phyloP scores from a whole-genome alignment of 1,140 invertebrate genomes.

The Dolichoris vasculosae region DNA sequence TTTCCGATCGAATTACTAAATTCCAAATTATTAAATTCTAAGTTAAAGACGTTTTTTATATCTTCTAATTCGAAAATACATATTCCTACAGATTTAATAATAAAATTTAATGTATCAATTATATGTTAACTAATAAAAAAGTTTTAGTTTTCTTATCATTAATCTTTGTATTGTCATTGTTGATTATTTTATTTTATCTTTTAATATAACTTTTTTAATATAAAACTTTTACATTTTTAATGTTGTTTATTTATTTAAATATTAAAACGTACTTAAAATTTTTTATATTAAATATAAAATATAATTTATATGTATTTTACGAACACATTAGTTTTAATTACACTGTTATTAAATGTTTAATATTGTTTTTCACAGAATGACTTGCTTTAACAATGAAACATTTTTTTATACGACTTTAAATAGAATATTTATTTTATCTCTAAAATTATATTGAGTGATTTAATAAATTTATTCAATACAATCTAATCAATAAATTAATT shows the following conservation, averaged over 20 bases:
- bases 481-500: neutral
- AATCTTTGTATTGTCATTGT: too few relatives aligned
- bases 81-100: too few relatives aligned
- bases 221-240: neutral
- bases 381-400: neutral
- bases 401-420: neutral
- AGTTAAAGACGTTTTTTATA: too few relatives aligned
- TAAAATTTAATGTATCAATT: too few relatives aligned
- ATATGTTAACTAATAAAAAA: too few relatives aligned
- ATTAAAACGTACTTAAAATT: neutral
- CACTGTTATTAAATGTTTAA: neutral
- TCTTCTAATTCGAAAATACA: too few relatives aligned
- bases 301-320: neutral
- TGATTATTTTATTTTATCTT: neutral
- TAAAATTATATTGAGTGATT: neutral
- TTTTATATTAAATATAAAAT: neutral
- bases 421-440: neutral
- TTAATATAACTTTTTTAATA: neutral
- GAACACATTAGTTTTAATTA: neutral
- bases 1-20: too few relatives aligned
- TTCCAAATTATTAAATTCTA: too few relatives aligned
- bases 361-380: neutral
- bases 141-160: too few relatives aligned
- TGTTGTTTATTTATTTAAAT: neutral
- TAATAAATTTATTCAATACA: neutral